A percentile compares a stretch with the other conserved stretches of the same genome.
These are phyloP conservation scores for Acanthurus lineatus DNA, from an alignment of 2,797 vertebrate species.

Conservation along the genomic window DNA sequence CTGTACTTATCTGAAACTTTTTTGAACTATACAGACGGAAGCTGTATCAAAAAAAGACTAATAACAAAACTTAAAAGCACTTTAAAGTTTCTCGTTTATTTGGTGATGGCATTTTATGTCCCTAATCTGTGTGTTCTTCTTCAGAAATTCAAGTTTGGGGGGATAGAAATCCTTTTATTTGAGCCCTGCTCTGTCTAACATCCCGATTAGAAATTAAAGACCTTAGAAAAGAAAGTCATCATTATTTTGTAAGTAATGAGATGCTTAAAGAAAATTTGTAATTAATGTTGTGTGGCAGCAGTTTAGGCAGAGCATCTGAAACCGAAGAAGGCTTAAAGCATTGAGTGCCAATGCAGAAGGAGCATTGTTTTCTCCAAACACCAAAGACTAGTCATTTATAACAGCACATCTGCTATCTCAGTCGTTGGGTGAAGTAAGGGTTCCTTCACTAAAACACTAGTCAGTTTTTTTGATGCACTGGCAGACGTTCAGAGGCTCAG, in stretches of 20 bases:
- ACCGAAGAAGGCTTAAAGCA: slow-evolving; percentile 47
- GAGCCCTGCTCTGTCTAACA: background rate
- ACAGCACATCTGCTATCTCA: slow-evolving; percentile 38
- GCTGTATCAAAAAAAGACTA: slow-evolving; percentile 24
- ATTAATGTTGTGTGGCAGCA: slow-evolving; percentile 39
- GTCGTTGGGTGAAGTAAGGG: slow-evolving; percentile 42
- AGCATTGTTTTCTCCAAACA: slow-evolving; percentile 66
- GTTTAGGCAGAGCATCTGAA: slow-evolving; percentile 25
- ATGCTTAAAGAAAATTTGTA: slow-evolving; percentile 40
- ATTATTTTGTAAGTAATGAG: slow-evolving; percentile 41
- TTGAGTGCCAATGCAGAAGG: slow-evolving; percentile 44
- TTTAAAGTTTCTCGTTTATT: slow-evolving; percentile 29
- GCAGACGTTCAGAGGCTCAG: slow-evolving; percentile 35
- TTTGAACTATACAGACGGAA: slow-evolving; percentile 9
- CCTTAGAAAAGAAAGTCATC: slow-evolving; percentile 9
- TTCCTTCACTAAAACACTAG: slow-evolving; percentile 44
- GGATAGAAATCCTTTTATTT: background rate
- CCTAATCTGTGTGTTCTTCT: slow-evolving; percentile 1
- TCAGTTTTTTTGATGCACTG: slow-evolving; percentile 46
- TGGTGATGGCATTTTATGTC: slow-evolving; percentile 8
- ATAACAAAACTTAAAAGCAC: slow-evolving; percentile 55
- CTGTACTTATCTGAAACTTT: slow-evolving; percentile 49
- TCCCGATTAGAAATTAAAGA: slow-evolving; percentile 27
- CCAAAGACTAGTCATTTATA: slow-evolving; percentile 63
- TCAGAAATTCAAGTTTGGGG: slow-evolving; percentile 1